These are phyloP conservation scores for Pedionomus torquatus DNA, from an alignment of 2,113 vertebrate genomes.

Conservation along the genomic window DNA sequence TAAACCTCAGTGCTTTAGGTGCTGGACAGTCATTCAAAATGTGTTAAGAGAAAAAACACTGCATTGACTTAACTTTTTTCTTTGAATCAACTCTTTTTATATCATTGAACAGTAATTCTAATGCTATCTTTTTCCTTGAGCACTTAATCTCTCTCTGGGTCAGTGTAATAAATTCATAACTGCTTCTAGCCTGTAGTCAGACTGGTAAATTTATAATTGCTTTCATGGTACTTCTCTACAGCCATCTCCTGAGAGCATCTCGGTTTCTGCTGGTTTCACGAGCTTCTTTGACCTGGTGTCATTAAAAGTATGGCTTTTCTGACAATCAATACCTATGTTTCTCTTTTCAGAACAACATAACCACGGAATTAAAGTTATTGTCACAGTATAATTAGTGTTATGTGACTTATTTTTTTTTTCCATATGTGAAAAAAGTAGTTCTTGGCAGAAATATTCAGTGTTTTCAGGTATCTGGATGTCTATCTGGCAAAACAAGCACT, in stretches of 20 bases:
- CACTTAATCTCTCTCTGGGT: not conserved
- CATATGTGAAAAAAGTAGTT: not conserved
- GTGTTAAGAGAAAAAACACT: not conserved
- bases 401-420: not conserved
- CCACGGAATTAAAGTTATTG: not conserved
- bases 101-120: not conserved
- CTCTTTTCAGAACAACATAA: not conserved
- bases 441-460: not conserved
- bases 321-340: not conserved
- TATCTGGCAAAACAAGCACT: not conserved
- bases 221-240: not conserved
- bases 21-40: not conserved
- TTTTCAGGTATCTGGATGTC: not conserved
- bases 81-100: not conserved
- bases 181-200: not conserved
- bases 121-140: not conserved
- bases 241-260: not conserved
- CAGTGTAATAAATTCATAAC: not conserved
- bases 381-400: not conserved
- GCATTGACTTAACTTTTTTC: not conserved
- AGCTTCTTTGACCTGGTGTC: not conserved
- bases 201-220: not conserved
- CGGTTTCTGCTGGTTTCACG: not conserved
- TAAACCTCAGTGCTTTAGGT: not conserved
- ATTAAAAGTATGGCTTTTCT: not conserved